phyloP scores from a whole-genome alignment of 1,140 invertebrate genomes.

The Polypedilum pembai region DNA sequence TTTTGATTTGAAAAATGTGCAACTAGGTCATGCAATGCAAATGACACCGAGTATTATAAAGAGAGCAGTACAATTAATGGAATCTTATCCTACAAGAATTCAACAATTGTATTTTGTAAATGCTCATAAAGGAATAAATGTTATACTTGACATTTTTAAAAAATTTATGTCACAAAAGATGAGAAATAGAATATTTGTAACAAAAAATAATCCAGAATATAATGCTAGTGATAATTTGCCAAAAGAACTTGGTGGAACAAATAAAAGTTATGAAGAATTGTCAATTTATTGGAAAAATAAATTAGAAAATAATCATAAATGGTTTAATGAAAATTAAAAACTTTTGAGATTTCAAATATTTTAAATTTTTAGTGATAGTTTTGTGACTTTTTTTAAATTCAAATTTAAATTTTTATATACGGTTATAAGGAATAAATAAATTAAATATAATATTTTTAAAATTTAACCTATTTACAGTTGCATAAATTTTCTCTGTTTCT shows the following conservation, averaged over 20 bases:
- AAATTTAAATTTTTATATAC: too few relatives aligned
- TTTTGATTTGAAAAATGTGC: conserved; percentile 52
- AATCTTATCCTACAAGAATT: conserved; percentile 61
- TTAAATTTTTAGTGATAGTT: too few relatives aligned
- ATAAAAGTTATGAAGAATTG: conserved; percentile 46
- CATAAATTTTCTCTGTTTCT: too few relatives aligned
- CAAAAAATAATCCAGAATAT: conserved; percentile 41
- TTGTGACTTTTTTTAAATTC: too few relatives aligned
- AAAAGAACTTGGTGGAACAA: conserved; percentile 52
- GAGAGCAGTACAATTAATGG: conserved; percentile 55
- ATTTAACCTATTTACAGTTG: too few relatives aligned
- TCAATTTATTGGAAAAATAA: conserved; percentile 50
- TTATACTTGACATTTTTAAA: conserved; percentile 59
- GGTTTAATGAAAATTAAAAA: conserved; percentile 41
- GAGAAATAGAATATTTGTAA: conserved; percentile 49
- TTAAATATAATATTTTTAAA: too few relatives aligned
- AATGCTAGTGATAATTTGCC: conserved; percentile 49
- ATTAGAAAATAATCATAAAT: conserved; percentile 46
- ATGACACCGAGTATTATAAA: conserved; percentile 51
- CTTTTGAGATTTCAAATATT: too few relatives aligned
- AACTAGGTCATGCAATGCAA: conserved; percentile 53
- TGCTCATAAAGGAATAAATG: conserved; percentile 57
- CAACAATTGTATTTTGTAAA: conserved; percentile 64
- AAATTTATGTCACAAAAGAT: conserved; percentile 64
- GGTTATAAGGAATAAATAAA: too few relatives aligned